Evolutionary conservation across 2,113 vertebrate genomes (phyloP).

Genomic region (Peucedramus taeniatus): DNA sequence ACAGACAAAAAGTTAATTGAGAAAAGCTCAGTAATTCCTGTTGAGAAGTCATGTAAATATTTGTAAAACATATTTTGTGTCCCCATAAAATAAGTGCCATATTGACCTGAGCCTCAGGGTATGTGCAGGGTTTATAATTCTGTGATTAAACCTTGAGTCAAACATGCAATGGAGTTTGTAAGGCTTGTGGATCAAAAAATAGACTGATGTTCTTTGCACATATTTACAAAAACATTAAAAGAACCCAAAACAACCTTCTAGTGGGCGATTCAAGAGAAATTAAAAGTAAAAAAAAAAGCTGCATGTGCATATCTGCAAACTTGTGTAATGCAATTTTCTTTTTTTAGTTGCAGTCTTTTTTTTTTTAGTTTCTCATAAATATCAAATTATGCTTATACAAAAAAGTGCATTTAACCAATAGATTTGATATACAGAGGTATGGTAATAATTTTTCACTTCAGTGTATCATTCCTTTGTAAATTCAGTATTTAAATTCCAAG

Average conservation of each 20-base stretch:
- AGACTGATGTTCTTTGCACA: background rate
- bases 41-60: slow-evolving; percentile 54
- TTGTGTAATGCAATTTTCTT: background rate
- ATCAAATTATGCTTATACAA: background rate
- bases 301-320: background rate
- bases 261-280: background rate
- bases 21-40: slow-evolving; percentile 28
- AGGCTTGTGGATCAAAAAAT: background rate
- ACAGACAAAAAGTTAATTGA: slow-evolving; percentile 6
- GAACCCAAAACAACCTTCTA: background rate
- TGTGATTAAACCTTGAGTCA: background rate
- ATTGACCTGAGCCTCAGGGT: slow-evolving; percentile 2
- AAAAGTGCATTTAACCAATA: background rate
- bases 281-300: background rate
- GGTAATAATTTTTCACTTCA: background rate
- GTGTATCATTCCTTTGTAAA: background rate
- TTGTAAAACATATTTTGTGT: slow-evolving; percentile 25
- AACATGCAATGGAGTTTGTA: background rate
- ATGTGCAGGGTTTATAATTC: background rate
- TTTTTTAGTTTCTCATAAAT: background rate
- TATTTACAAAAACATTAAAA: background rate
- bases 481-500: background rate
- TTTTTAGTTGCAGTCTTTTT: too few species aligned
- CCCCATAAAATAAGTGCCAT: background rate
- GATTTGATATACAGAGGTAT: background rate